These are phyloP conservation scores for Pachypanchax playfairii DNA, from an alignment of 2,113 vertebrate species.

Conservation along the genomic window DNA sequence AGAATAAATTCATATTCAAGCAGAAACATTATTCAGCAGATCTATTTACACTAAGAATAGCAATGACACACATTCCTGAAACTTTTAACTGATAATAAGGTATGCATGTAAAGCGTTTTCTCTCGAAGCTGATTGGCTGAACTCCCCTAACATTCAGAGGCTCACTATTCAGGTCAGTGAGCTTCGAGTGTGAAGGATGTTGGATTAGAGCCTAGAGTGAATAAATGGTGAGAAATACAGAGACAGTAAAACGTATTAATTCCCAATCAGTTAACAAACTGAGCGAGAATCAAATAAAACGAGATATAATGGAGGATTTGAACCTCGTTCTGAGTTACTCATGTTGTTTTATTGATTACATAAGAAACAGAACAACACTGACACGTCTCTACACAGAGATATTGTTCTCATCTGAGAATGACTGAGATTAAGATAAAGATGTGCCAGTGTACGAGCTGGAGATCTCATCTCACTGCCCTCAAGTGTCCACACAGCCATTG, in stretches of 20 bases:
- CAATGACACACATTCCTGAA: conserved; percentile 64
- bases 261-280: conserved; percentile 3
- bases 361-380: conserved; percentile 79
- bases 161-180: conserved; percentile 76
- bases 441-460: conserved; percentile 48
- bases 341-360: conserved; percentile 83
- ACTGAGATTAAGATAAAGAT: conserved; percentile 54
- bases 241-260: not conserved
- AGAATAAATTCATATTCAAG: conserved; percentile 26
- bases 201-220: conserved; percentile 36
- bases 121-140: conserved; percentile 63
- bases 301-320: conserved; percentile 37
- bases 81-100: conserved; percentile 61
- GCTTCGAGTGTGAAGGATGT: conserved; percentile 55
- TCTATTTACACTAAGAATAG: conserved; percentile 61
- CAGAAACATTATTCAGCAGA: conserved; percentile 33
- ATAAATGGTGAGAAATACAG: conserved; percentile 24
- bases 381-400: conserved; percentile 72
- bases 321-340: conserved; percentile 53
- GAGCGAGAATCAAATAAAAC: not conserved
- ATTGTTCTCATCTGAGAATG: conserved; percentile 66
- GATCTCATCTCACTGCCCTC: conserved; percentile 55
- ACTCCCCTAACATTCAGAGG: conserved; percentile 63
- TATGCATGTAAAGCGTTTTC: conserved; percentile 61
- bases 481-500: conserved; percentile 52